Base-by-base conservation (phyloP, 1,140 invertebrate species). In the Asbolus verrucosus region DNA sequence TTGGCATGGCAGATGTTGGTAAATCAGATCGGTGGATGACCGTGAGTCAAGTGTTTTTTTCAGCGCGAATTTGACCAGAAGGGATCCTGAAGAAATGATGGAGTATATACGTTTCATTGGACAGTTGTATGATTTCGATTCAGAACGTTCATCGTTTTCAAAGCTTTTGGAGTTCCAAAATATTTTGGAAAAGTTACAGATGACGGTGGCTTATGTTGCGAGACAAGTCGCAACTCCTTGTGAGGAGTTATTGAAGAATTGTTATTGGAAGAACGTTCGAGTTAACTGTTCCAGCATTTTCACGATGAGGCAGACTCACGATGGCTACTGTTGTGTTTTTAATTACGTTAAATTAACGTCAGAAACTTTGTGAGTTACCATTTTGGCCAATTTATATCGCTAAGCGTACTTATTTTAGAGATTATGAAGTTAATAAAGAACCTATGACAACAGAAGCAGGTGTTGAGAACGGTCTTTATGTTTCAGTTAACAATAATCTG, bases 61-160 rank as follows among this genome's bases (percentile, higher is more conserved):
- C 6, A 54, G 46, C 1, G 46, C 46, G 1, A 54, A 54, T 27
- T n/a, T 27, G 1, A 54, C 46, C 46, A 24, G 9, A 14, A n/a
- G 21, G 11, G 14, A 21, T 8, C 46, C 46, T 1, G 14, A 54
- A 1, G 21, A 54, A 15, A 27, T 54, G 2, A 54, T 54, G 46
- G 0, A 14, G 0, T 54, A 11, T 11, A 24, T 54, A 8, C 46
- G 21, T 27, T 54, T 27, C 11, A 27, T 27, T 0, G 46, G 46
- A 6, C 46, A 54, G 11, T 54, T 54, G 21, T 27, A 54, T 8
- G 46, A 54, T 27, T 54, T 54, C 21, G 46, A 54, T 54, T 54
- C 27, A 6, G 18, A 54, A 14, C 6, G n/a, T 2, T 9, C 19
- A 5, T 24, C 19, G 5, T n/a, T 54, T 6, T 30, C 46, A 3